These are phyloP conservation scores for Salticus scenicus DNA, from an alignment of 2,888 invertebrate genomes.

Conservation along the genomic window DNA sequence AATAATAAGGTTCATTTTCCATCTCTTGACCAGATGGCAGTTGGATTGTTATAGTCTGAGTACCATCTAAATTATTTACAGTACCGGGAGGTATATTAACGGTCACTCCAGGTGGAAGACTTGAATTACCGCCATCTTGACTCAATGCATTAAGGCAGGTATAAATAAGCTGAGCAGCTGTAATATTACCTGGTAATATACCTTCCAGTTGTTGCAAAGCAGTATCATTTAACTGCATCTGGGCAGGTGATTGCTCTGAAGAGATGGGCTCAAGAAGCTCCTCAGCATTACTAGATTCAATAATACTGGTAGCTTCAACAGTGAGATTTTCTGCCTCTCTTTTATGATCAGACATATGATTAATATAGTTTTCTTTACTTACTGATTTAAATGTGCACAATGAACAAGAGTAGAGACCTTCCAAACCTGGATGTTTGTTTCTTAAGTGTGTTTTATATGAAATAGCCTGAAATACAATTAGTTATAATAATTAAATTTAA, in stretches of 20 bases:
- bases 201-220: constrained; percentile 72
- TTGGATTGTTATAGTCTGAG: constrained; percentile 72
- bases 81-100: constrained; percentile 37
- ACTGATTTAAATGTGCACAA: constrained; percentile 82
- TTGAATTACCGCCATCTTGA: constrained; percentile 71
- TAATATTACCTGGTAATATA: constrained; percentile 68
- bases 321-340: constrained; percentile 75
- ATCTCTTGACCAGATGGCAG: constrained; percentile 49
- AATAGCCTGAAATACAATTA: constrained; percentile 73
- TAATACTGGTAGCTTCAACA: not conserved
- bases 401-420: constrained; percentile 80
- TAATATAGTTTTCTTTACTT: constrained; percentile 80
- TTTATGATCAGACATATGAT: constrained; percentile 70
- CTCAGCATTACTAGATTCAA: constrained; percentile 6
- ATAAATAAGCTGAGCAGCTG: constrained; percentile 72
- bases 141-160: constrained; percentile 72
- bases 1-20: constrained; percentile 70
- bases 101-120: constrained; percentile 66
- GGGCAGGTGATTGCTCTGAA: constrained; percentile 30
- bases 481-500: too few species aligned
- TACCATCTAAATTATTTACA: constrained; percentile 53
- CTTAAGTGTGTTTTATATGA: constrained; percentile 76
- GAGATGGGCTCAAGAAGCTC: not conserved
- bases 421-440: constrained; percentile 77
- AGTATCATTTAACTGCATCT: constrained; percentile 61